phyloP scores from a whole-genome alignment of 2,888 invertebrate species.

The Rotaria magnacalcarata region DNA sequence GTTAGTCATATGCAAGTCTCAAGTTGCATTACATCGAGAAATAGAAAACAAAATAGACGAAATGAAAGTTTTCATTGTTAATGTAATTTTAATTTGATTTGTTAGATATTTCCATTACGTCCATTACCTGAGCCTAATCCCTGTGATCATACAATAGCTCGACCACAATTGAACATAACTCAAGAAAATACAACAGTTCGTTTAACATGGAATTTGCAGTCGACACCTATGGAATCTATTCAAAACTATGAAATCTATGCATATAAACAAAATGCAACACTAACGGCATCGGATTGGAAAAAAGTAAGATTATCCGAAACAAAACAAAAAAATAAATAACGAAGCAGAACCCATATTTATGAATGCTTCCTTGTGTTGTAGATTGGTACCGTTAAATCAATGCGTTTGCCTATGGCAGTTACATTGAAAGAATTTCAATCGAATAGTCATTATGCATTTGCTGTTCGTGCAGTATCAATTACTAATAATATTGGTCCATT shows the following conservation, averaged over 20 bases:
- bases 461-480: conserved; percentile 14
- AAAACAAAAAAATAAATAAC: too few species aligned
- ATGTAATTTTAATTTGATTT: too few species aligned
- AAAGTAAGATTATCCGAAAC: not conserved
- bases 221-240: not conserved
- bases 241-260: conserved; percentile 22
- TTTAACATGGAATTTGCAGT: conserved; percentile 9
- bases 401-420: conserved; percentile 32
- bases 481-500: not conserved
- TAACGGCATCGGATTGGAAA: not conserved
- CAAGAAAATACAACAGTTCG: conserved; percentile 30
- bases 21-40: not conserved
- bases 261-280: not conserved
- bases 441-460: conserved; percentile 31
- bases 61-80: not conserved
- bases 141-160: not conserved
- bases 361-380: not conserved
- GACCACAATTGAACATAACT: conserved; percentile 10
- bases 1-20: not conserved
- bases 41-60: not conserved
- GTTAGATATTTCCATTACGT: not conserved
- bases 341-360: not conserved
- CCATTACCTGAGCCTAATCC: not conserved
- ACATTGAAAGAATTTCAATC: conserved; percentile 28
- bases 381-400: not conserved